Evolutionary conservation across 2,888 invertebrate genomes (phyloP), one percentile per base, ranked within the genome.

Genomic region (Quadriops clusia): DNA sequence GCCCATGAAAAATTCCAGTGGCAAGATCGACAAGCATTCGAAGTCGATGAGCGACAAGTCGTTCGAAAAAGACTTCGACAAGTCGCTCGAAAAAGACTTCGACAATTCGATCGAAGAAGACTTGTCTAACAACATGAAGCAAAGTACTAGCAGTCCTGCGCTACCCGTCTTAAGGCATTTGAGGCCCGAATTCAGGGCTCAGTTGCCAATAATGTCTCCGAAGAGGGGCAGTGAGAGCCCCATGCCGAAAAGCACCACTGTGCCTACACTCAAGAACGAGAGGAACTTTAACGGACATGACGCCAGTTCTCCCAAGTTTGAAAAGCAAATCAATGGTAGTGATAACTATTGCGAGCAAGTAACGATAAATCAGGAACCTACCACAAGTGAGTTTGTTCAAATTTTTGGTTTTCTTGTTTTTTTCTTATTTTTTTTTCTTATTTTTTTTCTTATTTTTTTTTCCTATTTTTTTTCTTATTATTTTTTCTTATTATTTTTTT

Each of bases 141-240:
- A 57, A 36, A 60, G 58, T 41, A 49, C 48, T 5, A 61, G 58
- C 40, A 58, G 53, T 42, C 54, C 68, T 8, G 58, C 69, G 32
- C 61, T 87, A 38, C 87, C 87, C 2, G 87, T 89, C 8, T 58
- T 89, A 39, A 70, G 85, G 57, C 85, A 86, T 60, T 61, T 89
- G 37, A 68, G 85, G 50, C 83, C 86, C 1, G 87, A 89, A 53
- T 89, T 89, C 54, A 67, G 86, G 12, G 85, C 86, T 1, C 87
- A 87, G 53, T 60, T 89, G 41, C 79, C 83, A 0, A 72, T 78
- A 11, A 58, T 73, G 17, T 75, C 72, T 17, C 71, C 76, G 13
- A 76, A 75, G 30, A 56, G 59, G 63, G 64, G 47, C 51, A 32
- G 26, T 7, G 40, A 42, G 16, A 39, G 37, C 17, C 28, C 34